phyloP scores from a whole-genome alignment of 2,113 vertebrate species.

The Cephalophus harveyi region DNA sequence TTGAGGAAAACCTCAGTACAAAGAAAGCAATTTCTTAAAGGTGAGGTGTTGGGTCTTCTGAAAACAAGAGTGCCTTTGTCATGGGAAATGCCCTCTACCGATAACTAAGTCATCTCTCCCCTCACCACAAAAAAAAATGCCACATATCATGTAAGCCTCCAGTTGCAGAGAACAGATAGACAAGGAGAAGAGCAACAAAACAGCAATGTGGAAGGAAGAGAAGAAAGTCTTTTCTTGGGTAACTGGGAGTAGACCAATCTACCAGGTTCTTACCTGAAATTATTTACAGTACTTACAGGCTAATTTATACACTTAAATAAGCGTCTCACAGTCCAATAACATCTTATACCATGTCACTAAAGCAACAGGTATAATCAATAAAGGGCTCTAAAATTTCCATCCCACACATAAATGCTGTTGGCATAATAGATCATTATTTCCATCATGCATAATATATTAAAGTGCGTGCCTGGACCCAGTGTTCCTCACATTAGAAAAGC shows the following conservation, averaged over 20 bases:
- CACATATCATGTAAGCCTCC: background rate
- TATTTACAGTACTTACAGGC: background rate
- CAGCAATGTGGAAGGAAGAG: background rate
- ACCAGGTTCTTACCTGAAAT: background rate
- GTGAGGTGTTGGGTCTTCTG: background rate
- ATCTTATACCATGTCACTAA: background rate
- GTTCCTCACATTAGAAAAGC: background rate
- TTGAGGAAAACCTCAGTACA: background rate
- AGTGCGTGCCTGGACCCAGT: background rate
- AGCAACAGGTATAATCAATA: background rate
- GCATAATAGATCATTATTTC: background rate
- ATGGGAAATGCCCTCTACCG: background rate
- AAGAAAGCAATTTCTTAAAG: background rate
- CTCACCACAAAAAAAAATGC: background rate
- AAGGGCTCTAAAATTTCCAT: constrained; percentile 6
- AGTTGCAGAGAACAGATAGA: background rate
- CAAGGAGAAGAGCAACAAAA: background rate
- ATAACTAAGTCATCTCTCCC: background rate
- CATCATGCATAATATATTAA: background rate
- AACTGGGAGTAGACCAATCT: background rate
- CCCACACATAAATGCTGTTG: background rate
- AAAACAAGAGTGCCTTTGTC: background rate
- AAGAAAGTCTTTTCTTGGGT: background rate
- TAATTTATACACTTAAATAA: background rate
- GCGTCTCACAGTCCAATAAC: background rate